Evolutionary conservation across 2,888 invertebrate species (phyloP).

Genomic region (Dusona sp.): DNA sequence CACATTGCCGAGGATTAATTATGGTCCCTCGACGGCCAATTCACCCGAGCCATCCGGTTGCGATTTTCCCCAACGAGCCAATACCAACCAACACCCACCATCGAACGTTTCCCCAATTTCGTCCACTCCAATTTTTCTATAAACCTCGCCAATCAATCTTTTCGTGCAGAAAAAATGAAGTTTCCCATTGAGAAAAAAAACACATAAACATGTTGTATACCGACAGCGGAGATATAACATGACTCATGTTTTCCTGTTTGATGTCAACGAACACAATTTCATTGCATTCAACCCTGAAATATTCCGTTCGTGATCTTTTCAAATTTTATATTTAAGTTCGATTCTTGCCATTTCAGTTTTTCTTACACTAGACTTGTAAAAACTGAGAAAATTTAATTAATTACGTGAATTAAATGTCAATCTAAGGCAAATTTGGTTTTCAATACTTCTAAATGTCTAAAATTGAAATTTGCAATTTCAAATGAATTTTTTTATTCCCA

Average conservation of each 20-base stretch:
- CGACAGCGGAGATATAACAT: not conserved
- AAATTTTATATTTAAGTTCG: not conserved
- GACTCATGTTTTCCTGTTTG: not conserved
- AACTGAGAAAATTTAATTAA: not conserved
- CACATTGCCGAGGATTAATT: conserved; percentile 70
- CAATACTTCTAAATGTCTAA: not conserved
- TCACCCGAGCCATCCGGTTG: conserved; percentile 59
- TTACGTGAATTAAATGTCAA: not conserved
- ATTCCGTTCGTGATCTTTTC: not conserved
- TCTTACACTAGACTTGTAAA: not conserved
- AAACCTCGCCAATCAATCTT: conserved; percentile 28
- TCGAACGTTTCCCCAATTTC: conserved; percentile 48
- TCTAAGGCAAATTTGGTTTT: not conserved
- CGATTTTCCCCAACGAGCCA: conserved; percentile 50
- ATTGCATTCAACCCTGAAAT: not conserved
- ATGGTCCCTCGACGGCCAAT: conserved; percentile 65
- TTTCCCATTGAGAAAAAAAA: conserved; percentile 12
- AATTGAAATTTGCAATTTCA: not conserved
- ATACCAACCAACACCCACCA: conserved; percentile 7
- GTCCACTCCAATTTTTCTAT: conserved; percentile 29
- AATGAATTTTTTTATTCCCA: not conserved
- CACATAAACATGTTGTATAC: not conserved
- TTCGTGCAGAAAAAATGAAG: conserved; percentile 27
- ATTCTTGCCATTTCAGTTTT: not conserved
- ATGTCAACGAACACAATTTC: not conserved